Evolutionary conservation across 2,113 vertebrate species (phyloP).

Genomic region (Mungos mungo): DNA sequence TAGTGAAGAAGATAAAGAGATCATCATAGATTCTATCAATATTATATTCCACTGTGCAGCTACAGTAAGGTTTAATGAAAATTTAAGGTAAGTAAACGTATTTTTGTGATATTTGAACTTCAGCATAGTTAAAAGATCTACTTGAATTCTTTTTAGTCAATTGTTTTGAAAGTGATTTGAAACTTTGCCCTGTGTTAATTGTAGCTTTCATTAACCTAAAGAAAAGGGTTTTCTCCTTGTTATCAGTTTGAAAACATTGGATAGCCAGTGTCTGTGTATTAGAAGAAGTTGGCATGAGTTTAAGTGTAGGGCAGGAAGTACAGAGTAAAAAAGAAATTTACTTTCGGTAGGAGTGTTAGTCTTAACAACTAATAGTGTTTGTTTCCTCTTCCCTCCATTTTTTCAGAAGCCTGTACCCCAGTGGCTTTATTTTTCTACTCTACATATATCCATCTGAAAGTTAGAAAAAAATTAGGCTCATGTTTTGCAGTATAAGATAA

Average conservation of each 20-base stretch:
- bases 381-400: not conserved
- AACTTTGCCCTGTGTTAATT: not conserved
- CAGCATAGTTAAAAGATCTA: not conserved
- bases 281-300: constrained; percentile 40
- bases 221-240: constrained; percentile 6
- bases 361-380: not conserved
- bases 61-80: constrained; percentile 97
- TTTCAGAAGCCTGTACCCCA: not conserved
- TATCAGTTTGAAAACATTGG: not conserved
- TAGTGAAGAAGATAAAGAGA: constrained; percentile 89
- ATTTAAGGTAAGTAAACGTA: constrained; percentile 90
- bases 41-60: constrained; percentile 98
- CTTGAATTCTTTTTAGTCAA: constrained; percentile 46
- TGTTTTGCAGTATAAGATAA: constrained; percentile 2
- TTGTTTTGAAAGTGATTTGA: constrained; percentile 39
- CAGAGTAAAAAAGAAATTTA: not conserved
- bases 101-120: constrained; percentile 41
- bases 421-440: not conserved
- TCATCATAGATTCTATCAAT: constrained; percentile 88
- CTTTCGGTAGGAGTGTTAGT: not conserved
- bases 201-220: constrained; percentile 1
- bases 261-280: constrained; percentile 12
- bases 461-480: not conserved
- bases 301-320: not conserved
- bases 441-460: not conserved